Base-by-base conservation (phyloP, 2,113 vertebrate genomes). In the Thomomys bottae region DNA sequence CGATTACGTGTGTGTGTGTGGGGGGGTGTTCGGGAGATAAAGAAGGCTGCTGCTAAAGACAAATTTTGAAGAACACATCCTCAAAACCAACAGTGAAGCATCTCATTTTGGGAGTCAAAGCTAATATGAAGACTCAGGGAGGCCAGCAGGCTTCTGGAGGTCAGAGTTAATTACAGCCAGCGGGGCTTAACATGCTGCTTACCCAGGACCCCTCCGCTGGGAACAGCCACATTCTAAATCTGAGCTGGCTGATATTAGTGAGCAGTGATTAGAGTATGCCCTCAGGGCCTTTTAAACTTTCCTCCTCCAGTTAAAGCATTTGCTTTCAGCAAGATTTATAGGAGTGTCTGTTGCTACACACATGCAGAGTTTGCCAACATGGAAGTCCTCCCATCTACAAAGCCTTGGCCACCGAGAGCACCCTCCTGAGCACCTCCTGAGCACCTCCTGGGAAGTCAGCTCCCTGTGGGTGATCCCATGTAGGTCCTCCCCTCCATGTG, bases 121-220 rank as follows among this genome's bases (percentile, higher is more conserved):
- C 49, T 90, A 92, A 89, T 90, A 94, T 91, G 75, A 76, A 28
- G 78, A 90, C 82, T 2, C 0, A 9, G 64, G 24, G 92, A 96
- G 49, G 96, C 73, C 80, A 95, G 94, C 89, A 20, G 96, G 96
- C 97, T 82, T 96, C 72, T 83, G 14, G 96, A 95, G 98, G 97
- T 97, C 97, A 97, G 97, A 97, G 97, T 97, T 98, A 98, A 97
- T 98, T 97, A 98, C 95, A 96, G 96, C 97, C 95, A 20, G 94
- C 93, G 92, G 97, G 96, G 84, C 90, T 94, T 95, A 94, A 94
- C 95, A 73, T 45, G 86, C 93, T 2, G 90, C 66, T 66, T 94
- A 94, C 95, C 84, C 85, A 0, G 95, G 91, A 94, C 96, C 91
- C 96, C 96, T 97, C 98, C 95, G 6, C 92, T 95, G 97, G 97